These are phyloP conservation scores for Coregonus ussuriensis DNA, from an alignment of 2,797 vertebrate genomes.

Conservation along the genomic window DNA sequence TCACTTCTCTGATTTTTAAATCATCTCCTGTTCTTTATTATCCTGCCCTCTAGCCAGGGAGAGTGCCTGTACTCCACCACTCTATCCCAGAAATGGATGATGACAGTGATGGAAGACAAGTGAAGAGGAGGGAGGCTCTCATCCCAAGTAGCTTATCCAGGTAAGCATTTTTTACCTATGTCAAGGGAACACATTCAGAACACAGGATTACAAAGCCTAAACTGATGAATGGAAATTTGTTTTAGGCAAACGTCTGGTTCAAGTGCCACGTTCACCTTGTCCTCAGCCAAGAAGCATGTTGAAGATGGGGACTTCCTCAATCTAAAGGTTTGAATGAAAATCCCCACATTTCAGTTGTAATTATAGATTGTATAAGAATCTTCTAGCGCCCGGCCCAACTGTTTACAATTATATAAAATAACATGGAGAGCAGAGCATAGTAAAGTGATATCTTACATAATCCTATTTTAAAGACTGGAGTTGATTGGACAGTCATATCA, in stretches of 20 bases:
- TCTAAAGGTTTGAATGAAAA: conserved; percentile 58
- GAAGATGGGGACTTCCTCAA: conserved; percentile 46
- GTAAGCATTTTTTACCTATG: conserved; percentile 60
- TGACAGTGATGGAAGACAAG: conserved; percentile 37
- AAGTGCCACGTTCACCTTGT: conserved; percentile 42
- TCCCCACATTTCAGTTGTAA: not conserved
- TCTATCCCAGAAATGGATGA: conserved; percentile 77
- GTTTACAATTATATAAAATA: not conserved
- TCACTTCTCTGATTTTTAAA: not conserved
- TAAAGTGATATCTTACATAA: not conserved
- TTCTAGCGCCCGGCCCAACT: not conserved
- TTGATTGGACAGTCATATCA: not conserved
- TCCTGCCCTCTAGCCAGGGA: conserved; percentile 73
- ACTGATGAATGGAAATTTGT: conserved; percentile 27
- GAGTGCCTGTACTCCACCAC: conserved; percentile 82
- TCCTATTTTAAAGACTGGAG: not conserved
- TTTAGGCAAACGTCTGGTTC: conserved; percentile 71
- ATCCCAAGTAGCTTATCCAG: conserved; percentile 70
- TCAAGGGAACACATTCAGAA: too few relatives aligned
- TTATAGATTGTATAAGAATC: not conserved
- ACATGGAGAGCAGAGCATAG: not conserved
- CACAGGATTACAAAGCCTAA: not conserved
- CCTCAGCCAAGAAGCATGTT: conserved; percentile 59
- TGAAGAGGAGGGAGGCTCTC: conserved; percentile 57
- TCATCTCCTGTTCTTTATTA: not conserved